Evolutionary conservation across 64 coral and sea anemone species (phyloP), one percentile per base, ranked within the genome.

Genomic region (Astreopora myriophthalma): DNA sequence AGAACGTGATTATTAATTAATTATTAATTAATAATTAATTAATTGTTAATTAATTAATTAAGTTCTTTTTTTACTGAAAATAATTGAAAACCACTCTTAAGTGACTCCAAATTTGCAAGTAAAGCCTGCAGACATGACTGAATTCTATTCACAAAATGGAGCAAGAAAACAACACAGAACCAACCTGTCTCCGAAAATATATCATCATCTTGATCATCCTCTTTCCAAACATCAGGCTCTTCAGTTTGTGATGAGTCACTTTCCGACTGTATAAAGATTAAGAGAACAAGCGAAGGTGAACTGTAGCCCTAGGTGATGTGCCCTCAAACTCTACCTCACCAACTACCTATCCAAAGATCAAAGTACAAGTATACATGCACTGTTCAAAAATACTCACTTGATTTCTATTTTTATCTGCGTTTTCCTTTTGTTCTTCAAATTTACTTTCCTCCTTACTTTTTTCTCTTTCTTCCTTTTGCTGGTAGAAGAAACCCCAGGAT

Each of bases 211-310:
- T 52, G 31, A 1, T 83, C 79, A n/a, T 91, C 76, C 58, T 91
- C 88, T 71, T 91, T 82, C 36, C 75, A 80, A 2, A 66, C 88
- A 80, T 69, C 86, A 40, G 27, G 58, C 5, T 60, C 58, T 29
- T 91, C 76, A 69, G 73, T 46, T 55, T 48, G 44, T 33, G 38
- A 34, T 46, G 24, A 34, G 22, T 71, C 68, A 82, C 79, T 77
- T 77, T 89, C 52, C 0, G 75, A 89, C 55, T 77, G 24, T 31
- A 27, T 28, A 69, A 6, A n/a, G n/a, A n/a, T n/a, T n/a, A n/a
- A n/a, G n/a, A n/a, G n/a, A n/a, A n/a, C n/a, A n/a, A n/a, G n/a
- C n/a, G n/a, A n/a, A n/a, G n/a, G n/a, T n/a, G n/a, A n/a, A n/a
- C n/a, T n/a, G n/a, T n/a, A n/a, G n/a, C n/a, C n/a, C n/a, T n/a